These are phyloP conservation scores for Hyperoplus lanceolatus DNA, from an alignment of 2,797 vertebrate genomes.

Conservation along the genomic window DNA sequence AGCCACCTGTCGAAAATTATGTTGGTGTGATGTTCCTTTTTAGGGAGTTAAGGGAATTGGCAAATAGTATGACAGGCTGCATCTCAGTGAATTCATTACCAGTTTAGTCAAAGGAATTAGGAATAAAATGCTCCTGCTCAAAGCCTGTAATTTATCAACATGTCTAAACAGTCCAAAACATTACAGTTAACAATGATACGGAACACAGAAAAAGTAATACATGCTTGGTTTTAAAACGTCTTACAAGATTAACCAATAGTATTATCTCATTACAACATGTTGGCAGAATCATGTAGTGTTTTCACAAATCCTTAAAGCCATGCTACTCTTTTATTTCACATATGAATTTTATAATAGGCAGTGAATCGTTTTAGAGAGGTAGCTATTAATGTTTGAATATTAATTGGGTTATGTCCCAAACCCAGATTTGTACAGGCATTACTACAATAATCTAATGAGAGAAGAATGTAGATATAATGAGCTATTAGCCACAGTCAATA, in stretches of 20 bases:
- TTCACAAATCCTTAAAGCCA: conserved; percentile 8
- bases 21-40: conserved; percentile 3
- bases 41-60: background rate
- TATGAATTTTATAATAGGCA: conserved; percentile 33
- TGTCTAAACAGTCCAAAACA: background rate
- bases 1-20: conserved; percentile 34
- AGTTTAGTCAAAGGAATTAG: background rate
- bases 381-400: conserved; percentile 42
- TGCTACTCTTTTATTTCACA: conserved; percentile 8
- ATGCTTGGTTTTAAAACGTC: background rate
- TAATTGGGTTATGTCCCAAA: conserved; percentile 51
- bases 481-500: conserved; percentile 82
- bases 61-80: background rate
- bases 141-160: background rate
- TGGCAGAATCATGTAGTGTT: conserved; percentile 3
- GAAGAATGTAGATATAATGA: conserved; percentile 80
- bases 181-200: background rate
- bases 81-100: background rate
- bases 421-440: conserved; percentile 58
- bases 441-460: conserved; percentile 72
- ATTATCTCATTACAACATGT: conserved; percentile 13
- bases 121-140: background rate
- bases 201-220: background rate
- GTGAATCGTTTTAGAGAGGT: conserved; percentile 27
- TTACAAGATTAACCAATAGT: background rate